Conservation (phyloP, 1,140 invertebrate genomes). For the Plutomurus gul region DNA sequence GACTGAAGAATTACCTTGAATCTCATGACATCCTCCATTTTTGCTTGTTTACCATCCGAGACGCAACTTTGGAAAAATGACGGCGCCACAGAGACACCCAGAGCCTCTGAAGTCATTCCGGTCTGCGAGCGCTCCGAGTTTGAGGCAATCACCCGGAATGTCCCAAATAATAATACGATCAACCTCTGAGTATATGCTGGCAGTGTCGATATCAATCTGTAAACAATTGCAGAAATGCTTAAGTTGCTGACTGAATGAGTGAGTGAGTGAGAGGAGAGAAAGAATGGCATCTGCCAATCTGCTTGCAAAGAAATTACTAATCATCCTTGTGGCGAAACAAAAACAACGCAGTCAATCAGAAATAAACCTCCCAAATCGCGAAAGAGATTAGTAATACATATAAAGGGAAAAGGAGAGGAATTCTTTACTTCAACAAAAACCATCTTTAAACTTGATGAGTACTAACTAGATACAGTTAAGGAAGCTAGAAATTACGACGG, state of each 20-base stretch:
- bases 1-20: conserved; percentile 75
- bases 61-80: conserved; percentile 97
- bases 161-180: conserved; percentile 93
- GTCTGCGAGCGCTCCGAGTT: conserved; percentile 86
- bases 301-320: not conserved
- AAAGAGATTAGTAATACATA: too few species aligned
- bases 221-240: too few species aligned
- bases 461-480: too few species aligned
- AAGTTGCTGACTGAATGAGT: not conserved
- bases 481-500: too few species aligned
- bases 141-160: conserved; percentile 93
- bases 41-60: conserved; percentile 84
- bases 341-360: not conserved
- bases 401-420: too few species aligned
- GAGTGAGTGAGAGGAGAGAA: too few species aligned
- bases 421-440: too few species aligned
- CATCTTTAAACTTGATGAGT: too few species aligned
- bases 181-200: conserved; percentile 89
- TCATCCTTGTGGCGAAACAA: not conserved
- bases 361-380: too few species aligned
- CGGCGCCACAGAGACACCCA: conserved; percentile 89
- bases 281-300: too few species aligned
- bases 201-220: conserved; percentile 84
- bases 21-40: conserved; percentile 90
- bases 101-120: conserved; percentile 94